These are phyloP conservation scores for Sciurus carolinensis DNA, from an alignment of 2,797 vertebrate species.

Conservation along the genomic window DNA sequence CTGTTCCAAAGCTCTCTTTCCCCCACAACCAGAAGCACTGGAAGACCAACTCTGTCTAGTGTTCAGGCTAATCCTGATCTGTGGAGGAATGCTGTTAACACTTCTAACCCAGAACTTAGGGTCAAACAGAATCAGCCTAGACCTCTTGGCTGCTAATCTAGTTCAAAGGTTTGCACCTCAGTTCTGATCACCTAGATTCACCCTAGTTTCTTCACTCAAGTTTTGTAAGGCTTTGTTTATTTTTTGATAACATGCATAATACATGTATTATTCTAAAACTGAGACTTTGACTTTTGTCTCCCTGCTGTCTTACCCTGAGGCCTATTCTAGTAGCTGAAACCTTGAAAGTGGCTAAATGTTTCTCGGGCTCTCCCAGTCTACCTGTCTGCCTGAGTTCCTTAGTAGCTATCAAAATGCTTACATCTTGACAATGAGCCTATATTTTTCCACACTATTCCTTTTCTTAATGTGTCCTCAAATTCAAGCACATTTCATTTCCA, in stretches of 20 bases:
- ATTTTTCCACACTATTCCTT: neutral
- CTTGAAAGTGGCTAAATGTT: neutral
- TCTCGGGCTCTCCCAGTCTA: neutral
- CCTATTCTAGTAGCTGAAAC: neutral
- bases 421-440: neutral
- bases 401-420: slow-evolving; percentile 15
- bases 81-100: neutral
- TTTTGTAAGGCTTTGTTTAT: neutral
- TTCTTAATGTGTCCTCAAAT: neutral
- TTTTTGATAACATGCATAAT: neutral
- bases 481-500: neutral
- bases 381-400: neutral
- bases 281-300: neutral
- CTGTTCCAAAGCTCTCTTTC: neutral
- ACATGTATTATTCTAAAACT: neutral
- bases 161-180: neutral
- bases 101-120: neutral
- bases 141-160: neutral
- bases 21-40: neutral
- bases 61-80: neutral
- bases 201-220: neutral
- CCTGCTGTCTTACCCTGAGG: neutral
- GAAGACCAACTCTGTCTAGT: neutral
- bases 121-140: neutral
- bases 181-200: neutral